Conservation (phyloP, 2,113 vertebrate species). For the Grammomys dolichurus region DNA sequence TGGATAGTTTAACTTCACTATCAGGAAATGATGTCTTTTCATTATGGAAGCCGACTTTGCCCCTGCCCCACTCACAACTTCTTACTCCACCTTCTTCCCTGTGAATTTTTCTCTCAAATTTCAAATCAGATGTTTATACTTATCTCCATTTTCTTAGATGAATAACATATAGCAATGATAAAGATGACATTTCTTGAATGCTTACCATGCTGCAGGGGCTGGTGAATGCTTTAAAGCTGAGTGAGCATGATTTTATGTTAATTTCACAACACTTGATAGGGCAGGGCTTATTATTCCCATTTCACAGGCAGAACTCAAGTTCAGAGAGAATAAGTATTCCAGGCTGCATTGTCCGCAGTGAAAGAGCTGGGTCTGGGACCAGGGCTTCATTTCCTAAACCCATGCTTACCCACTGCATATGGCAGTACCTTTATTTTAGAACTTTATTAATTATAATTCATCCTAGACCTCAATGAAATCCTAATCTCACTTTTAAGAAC, state of each 20-base stretch:
- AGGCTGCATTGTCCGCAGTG: background rate
- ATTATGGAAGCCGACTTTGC: background rate
- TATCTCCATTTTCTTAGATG: background rate
- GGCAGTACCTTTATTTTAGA: background rate
- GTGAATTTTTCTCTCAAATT: background rate
- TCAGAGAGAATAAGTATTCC: background rate
- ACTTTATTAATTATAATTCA: constrained; percentile 13
- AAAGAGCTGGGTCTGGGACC: background rate
- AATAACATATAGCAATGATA: background rate
- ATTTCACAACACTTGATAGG: background rate
- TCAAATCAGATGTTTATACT: background rate
- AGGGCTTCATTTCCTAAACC: background rate
- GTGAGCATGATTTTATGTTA: background rate
- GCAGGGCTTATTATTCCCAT: background rate
- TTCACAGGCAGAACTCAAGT: background rate
- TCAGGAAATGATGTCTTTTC: background rate
- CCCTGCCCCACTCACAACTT: background rate
- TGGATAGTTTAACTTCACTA: background rate
- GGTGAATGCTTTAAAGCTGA: background rate
- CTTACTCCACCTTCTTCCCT: background rate
- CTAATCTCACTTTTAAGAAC: background rate
- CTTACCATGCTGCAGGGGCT: background rate
- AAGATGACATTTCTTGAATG: background rate
- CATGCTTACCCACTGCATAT: background rate
- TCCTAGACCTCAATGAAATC: background rate